A percentile compares a stretch with the other conserved stretches of the same genome.
Conservation (phyloP, 2,888 invertebrate species). For the Trachelus stipa region DNA sequence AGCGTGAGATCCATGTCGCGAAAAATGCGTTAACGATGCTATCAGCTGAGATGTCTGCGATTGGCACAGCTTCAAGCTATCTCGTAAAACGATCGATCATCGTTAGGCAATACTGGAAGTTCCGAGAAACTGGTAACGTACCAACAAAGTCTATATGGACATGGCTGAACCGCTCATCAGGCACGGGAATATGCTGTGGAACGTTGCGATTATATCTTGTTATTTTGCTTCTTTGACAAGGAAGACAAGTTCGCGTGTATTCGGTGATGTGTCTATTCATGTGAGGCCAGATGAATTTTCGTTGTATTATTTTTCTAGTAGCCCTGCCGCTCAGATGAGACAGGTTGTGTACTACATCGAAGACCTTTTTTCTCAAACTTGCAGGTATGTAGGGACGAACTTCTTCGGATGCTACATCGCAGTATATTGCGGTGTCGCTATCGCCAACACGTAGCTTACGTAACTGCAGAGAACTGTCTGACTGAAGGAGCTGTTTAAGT, state of each 20-base stretch:
- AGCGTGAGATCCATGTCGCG: constrained; percentile 28
- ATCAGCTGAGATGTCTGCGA: constrained; percentile 23
- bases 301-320: constrained; percentile 27
- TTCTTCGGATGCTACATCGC: background rate
- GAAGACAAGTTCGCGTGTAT: constrained; percentile 42
- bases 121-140: constrained; percentile 44
- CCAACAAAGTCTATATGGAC: constrained; percentile 54
- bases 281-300: constrained; percentile 36
- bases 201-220: constrained; percentile 36
- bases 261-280: constrained; percentile 35
- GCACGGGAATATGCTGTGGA: constrained; percentile 30
- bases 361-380: constrained; percentile 17
- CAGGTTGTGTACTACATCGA: constrained; percentile 20
- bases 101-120: constrained; percentile 53
- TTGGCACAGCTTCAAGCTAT: background rate
- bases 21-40: constrained; percentile 25
- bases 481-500: constrained; percentile 1
- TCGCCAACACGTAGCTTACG: background rate
- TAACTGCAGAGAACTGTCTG: background rate
- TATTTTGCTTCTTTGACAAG: constrained; percentile 48
- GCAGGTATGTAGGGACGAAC: constrained; percentile 26
- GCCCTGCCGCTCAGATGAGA: constrained; percentile 26
- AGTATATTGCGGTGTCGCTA: background rate
- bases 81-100: constrained; percentile 40
- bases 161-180: constrained; percentile 45